phyloP scores from a whole-genome alignment of 2,797 vertebrate species.

The Brotula barbata region DNA sequence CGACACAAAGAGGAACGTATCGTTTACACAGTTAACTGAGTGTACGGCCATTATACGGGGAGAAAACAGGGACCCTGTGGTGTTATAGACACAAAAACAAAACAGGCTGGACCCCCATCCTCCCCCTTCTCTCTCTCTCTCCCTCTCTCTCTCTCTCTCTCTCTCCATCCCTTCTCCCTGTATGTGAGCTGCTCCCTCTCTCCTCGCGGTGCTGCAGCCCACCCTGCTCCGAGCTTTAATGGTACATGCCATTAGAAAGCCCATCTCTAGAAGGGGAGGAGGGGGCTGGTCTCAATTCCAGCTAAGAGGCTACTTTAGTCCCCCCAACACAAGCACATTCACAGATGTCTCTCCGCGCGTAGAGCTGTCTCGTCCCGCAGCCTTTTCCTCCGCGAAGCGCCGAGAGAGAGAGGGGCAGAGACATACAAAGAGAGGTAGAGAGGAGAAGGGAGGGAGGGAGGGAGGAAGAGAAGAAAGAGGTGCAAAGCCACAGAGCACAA shows the following conservation, averaged over 20 bases:
- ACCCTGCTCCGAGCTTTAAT: conserved; percentile 82
- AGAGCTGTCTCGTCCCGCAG: conserved; percentile 62
- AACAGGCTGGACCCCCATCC: neutral
- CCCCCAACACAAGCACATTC: conserved; percentile 82
- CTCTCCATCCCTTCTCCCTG: neutral
- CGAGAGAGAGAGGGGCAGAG: conserved; percentile 33
- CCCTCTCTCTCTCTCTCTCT: neutral
- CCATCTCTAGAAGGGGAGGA: conserved; percentile 67
- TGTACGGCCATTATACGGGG: neutral
- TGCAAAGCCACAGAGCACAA: conserved; percentile 59
- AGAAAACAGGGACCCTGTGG: neutral
- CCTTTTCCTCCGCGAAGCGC: conserved; percentile 39
- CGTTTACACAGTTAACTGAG: conserved; percentile 9
- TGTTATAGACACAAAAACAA: neutral
- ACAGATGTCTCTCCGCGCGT: conserved; percentile 78
- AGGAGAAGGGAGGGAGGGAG: conserved; percentile 48
- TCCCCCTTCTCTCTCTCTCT: neutral
- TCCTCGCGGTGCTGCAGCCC: conserved; percentile 76
- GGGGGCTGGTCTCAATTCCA: conserved; percentile 78
- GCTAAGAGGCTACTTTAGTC: conserved; percentile 82
- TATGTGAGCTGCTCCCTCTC: conserved; percentile 32
- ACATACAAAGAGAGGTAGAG: conserved; percentile 15
- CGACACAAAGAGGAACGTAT: conserved; percentile 2
- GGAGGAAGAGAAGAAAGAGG: conserved; percentile 56
- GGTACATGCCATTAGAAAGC: conserved; percentile 88